A percentile compares a stretch with the other conserved stretches of the same genome.
Evolutionary conservation across 1,140 invertebrate genomes (phyloP).

Genomic region (Drosophila saltans): DNA sequence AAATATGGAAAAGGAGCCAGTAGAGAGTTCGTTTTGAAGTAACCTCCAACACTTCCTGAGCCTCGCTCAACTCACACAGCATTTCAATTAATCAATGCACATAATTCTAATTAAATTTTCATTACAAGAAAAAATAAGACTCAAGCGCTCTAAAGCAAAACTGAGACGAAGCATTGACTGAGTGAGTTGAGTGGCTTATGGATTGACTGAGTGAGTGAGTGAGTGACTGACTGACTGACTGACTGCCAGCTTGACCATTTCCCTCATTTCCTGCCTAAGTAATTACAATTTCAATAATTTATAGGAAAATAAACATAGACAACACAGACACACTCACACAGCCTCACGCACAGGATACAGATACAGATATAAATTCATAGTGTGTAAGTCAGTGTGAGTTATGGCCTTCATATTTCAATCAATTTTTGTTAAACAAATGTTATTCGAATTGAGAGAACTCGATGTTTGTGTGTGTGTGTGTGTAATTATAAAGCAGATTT

Average conservation of each 20-base stretch:
- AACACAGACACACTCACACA: slow-evolving; percentile 27
- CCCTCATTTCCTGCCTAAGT: slow-evolving; percentile 67
- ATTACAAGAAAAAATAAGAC: slow-evolving; percentile 45
- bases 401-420: slow-evolving; percentile 57
- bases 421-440: slow-evolving; percentile 72
- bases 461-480: slow-evolving; percentile 20
- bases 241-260: slow-evolving; percentile 41
- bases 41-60: neutral
- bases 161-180: slow-evolving; percentile 11
- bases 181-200: neutral
- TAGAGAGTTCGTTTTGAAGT: slow-evolving; percentile 13
- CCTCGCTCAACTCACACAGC: neutral
- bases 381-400: slow-evolving; percentile 15
- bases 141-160: slow-evolving; percentile 15
- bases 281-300: slow-evolving; percentile 79
- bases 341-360: slow-evolving; percentile 17
- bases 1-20: slow-evolving; percentile 35
- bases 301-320: slow-evolving; percentile 66
- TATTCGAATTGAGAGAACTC: slow-evolving; percentile 45
- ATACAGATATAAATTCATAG: slow-evolving; percentile 22
- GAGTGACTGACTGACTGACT: neutral
- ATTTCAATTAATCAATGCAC: slow-evolving; percentile 52
- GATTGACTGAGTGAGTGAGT: neutral
- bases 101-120: slow-evolving; percentile 71
- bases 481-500: slow-evolving; percentile 57